Evolutionary conservation across 2,113 vertebrate species (phyloP).

Genomic region (Mohoua ochrocephala): DNA sequence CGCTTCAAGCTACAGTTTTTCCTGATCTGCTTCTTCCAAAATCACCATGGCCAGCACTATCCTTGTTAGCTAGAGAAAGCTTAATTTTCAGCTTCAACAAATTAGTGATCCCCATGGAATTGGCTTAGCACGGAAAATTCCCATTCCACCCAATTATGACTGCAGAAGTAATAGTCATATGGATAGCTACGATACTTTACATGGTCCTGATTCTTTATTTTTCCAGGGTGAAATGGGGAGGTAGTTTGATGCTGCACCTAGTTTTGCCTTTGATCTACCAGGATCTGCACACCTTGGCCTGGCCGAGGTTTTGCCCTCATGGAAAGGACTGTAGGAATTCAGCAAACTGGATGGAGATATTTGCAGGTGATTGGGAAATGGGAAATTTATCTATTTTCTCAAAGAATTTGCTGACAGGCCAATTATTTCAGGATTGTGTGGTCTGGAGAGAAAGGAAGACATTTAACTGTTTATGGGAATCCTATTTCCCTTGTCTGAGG

Average conservation of each 20-base stretch:
- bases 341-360: conserved; percentile 33
- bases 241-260: neutral
- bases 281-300: conserved; percentile 5
- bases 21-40: neutral
- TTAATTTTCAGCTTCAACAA: neutral
- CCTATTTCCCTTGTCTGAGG: conserved; percentile 15
- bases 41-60: neutral
- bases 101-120: neutral
- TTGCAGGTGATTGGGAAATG: conserved; percentile 27
- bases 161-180: neutral
- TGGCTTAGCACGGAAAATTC: neutral
- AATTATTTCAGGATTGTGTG: conserved; percentile 18
- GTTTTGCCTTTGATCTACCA: neutral
- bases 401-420: conserved; percentile 28
- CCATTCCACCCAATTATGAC: neutral
- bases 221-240: neutral
- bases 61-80: neutral
- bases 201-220: neutral
- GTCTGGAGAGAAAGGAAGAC: conserved; percentile 49
- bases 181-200: neutral
- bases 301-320: conserved; percentile 31
- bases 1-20: neutral
- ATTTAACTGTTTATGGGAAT: conserved; percentile 17
- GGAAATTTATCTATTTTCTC: conserved; percentile 58
- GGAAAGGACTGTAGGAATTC: neutral